Evolutionary conservation across 2,888 invertebrate genomes (phyloP).

Genomic region (Bombylius major): DNA sequence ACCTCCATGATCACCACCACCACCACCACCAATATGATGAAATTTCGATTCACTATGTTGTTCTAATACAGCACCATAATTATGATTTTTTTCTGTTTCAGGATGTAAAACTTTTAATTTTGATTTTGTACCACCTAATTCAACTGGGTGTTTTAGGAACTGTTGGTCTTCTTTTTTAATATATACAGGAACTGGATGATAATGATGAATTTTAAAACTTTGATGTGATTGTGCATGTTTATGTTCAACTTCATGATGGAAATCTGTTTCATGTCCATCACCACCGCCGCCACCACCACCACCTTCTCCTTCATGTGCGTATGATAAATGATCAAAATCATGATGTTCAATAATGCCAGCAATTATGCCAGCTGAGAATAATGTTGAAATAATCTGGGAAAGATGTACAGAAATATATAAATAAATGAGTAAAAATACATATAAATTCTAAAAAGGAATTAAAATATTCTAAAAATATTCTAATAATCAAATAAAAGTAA

Average conservation of each 20-base stretch:
- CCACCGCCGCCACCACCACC: constrained; percentile 6
- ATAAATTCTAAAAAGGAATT: too few species aligned
- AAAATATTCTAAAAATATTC: neutral
- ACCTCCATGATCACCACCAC: constrained; percentile 25
- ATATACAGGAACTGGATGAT: constrained; percentile 56
- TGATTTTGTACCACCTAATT: constrained; percentile 48
- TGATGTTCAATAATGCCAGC: constrained; percentile 13
- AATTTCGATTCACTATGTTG: constrained; percentile 38
- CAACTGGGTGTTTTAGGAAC: constrained; percentile 49
- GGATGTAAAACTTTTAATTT: constrained; percentile 48
- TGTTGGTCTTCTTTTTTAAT: constrained; percentile 55
- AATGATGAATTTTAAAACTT: constrained; percentile 56
- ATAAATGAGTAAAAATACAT: too few species aligned
- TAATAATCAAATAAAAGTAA: too few species aligned
- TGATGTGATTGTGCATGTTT: constrained; percentile 58
- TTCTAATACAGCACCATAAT: constrained; percentile 47
- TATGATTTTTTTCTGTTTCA: constrained; percentile 45
- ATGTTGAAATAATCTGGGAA: constrained; percentile 10
- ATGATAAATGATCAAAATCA: neutral
- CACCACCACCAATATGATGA: constrained; percentile 28
- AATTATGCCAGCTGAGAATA: constrained; percentile 6
- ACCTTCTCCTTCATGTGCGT: neutral
- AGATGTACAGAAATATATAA: neutral
- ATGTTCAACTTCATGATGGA: constrained; percentile 48
- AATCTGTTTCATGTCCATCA: constrained; percentile 35